Conservation (phyloP, 1,140 invertebrate species). For the Nymphalis io region DNA sequence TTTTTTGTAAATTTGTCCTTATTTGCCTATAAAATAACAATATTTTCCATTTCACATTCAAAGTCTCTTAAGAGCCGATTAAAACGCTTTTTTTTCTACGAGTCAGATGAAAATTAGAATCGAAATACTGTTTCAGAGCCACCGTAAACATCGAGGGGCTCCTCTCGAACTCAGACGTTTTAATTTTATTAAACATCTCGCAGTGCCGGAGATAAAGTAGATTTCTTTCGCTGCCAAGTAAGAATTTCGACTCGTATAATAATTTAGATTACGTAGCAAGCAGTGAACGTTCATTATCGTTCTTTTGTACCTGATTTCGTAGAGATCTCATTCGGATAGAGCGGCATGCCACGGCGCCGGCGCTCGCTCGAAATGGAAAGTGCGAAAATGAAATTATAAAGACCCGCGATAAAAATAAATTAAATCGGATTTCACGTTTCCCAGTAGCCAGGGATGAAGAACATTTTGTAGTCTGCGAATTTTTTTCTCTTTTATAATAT, state of each 20-base stretch:
- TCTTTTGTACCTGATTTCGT: constrained; percentile 81
- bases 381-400: constrained; percentile 82
- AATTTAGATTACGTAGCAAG: constrained; percentile 80
- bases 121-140: constrained; percentile 65
- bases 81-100: constrained; percentile 47
- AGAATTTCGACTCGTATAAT: constrained; percentile 80
- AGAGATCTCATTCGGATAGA: constrained; percentile 80
- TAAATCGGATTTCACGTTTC: constrained; percentile 80
- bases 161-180: constrained; percentile 68
- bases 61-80: constrained; percentile 42
- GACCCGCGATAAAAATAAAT: constrained; percentile 81
- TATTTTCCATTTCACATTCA: constrained; percentile 8
- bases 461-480: constrained; percentile 74
- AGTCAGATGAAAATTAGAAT: constrained; percentile 67
- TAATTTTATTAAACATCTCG: constrained; percentile 80
- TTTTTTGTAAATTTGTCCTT: neutral
- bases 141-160: constrained; percentile 67
- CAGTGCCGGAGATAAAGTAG: constrained; percentile 75
- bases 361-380: constrained; percentile 78
- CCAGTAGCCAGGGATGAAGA: constrained; percentile 74
- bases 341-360: constrained; percentile 73
- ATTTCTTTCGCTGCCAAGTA: constrained; percentile 78
- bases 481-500: constrained; percentile 77
- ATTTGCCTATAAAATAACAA: constrained; percentile 7
- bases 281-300: constrained; percentile 80